These are phyloP conservation scores for Crossocerus cetratus DNA, from an alignment of 2,888 invertebrate genomes.

Conservation along the genomic window DNA sequence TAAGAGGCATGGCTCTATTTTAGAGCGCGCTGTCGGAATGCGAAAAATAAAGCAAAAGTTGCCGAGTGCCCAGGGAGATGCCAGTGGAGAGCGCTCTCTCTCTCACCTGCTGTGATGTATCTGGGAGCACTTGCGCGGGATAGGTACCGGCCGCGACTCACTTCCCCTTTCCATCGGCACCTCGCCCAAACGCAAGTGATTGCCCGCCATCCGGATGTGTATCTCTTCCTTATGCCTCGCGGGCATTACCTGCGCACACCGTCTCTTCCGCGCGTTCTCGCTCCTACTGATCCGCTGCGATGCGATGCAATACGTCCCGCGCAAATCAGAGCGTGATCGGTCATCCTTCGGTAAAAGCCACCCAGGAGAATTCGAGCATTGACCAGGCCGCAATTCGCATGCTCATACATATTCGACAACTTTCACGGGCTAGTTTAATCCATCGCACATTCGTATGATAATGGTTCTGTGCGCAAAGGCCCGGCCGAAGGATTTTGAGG, in stretches of 20 bases:
- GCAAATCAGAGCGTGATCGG: neutral
- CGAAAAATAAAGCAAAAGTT: constrained; percentile 58
- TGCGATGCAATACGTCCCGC: neutral
- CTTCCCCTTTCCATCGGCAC: constrained; percentile 52
- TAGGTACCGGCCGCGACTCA: constrained; percentile 24
- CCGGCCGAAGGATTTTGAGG: no score
- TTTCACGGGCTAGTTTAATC: no score
- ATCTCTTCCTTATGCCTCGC: constrained; percentile 27
- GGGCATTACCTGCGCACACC: constrained; percentile 6
- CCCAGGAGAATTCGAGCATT: no score
- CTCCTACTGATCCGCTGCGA: neutral
- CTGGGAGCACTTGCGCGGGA: constrained; percentile 12
- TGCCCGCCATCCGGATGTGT: constrained; percentile 36
- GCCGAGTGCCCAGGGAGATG: neutral
- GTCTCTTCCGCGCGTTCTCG: neutral
- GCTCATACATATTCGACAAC: no score
- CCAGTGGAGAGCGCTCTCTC: constrained; percentile 40
- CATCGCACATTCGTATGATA: no score
- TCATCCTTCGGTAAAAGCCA: no score
- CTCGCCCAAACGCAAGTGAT: constrained; percentile 33
- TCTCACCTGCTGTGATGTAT: constrained; percentile 41
- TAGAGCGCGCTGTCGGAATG: constrained; percentile 44
- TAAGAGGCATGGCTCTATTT: constrained; percentile 63
- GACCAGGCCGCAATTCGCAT: no score
- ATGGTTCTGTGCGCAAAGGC: no score